Base-by-base conservation (phyloP, 2,888 invertebrate genomes). In the Tetramorium bicarinatum region DNA sequence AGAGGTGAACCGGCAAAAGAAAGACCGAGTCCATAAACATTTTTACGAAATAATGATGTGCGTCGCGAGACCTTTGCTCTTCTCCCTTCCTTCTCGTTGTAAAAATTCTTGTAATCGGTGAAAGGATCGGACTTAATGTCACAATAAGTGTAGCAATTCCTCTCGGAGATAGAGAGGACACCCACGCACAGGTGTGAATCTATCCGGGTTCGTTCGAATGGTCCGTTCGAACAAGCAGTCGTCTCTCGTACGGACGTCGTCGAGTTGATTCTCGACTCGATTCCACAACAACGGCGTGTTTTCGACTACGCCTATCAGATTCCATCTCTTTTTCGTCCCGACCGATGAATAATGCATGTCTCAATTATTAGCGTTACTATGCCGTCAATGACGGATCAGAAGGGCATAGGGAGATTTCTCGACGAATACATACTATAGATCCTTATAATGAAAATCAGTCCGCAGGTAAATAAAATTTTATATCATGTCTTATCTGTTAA, bases 101-200 rank as follows among this genome's bases (percentile, higher is more conserved):
- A 54, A 4, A 76, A 64, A 86, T 84, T 77, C 74, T 77, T 79
- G 74, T 84, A 75, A 66, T 83, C 81, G 72, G 41, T 66, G 75
- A 77, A 47, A 41, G 21, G 25, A 61, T 75, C 79, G 49, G 44
- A 47, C 29, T 76, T 66, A 85, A 82, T 77, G 81, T 87, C 76
- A 34, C 80, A 83, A 83, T 84, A 85, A 88, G 69, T 72, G 56
- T 83, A 84, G 64, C 54, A 81, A 69, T 80, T 64, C 69, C 59
- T 64, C 62, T 3, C 66, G 62, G 11, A 87, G 59, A 87, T 82
- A 82, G 38, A n/a, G 8, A 25, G 29, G 62, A 77, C 90, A 85
- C 89, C 89, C 87, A 90, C 90, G 87, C 81, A 85, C 89, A 89
- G 90, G 90, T 89, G 89, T 90, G 89, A 89, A 90, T 85, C 87